phyloP scores from a whole-genome alignment of 2,888 invertebrate species.

The Hanleya hanleyi region DNA sequence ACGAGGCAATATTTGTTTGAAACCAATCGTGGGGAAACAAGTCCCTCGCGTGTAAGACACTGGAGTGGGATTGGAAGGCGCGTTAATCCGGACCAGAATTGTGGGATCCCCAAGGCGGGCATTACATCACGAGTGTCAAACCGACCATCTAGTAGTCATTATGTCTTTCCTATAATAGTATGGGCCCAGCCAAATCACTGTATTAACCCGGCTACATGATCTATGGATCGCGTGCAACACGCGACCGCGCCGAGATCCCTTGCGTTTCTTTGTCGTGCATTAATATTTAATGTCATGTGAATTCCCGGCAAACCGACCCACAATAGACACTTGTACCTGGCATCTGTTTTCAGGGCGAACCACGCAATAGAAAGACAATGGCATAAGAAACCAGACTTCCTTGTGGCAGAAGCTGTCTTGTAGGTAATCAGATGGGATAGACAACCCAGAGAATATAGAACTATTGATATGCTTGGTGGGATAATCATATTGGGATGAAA shows the following conservation, averaged over 20 bases:
- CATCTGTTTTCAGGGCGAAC: not conserved
- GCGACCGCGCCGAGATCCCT: not conserved
- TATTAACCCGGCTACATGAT: not conserved
- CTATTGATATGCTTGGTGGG: not conserved
- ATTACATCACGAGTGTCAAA: not conserved
- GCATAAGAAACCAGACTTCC: too few species aligned
- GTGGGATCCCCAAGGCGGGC: not conserved
- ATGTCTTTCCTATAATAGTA: not conserved
- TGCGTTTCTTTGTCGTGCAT: not conserved
- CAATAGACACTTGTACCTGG: not conserved
- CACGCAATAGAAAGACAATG: too few species aligned
- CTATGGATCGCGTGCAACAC: not conserved
- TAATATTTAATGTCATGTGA: conserved; percentile 5
- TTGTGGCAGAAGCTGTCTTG: too few species aligned
- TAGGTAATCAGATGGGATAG: too few species aligned
- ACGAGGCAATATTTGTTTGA: too few species aligned
- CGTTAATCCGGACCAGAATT: not conserved
- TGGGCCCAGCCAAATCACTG: not conserved
- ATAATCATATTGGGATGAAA: not conserved
- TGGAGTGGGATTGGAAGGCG: not conserved
- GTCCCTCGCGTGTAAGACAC: not conserved
- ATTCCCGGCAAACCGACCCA: not conserved
- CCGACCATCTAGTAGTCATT: not conserved
- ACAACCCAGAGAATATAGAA: not conserved
- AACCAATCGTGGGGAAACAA: too few species aligned